Conservation (phyloP, 2,888 invertebrate genomes). For the Papilio elwesi region DNA sequence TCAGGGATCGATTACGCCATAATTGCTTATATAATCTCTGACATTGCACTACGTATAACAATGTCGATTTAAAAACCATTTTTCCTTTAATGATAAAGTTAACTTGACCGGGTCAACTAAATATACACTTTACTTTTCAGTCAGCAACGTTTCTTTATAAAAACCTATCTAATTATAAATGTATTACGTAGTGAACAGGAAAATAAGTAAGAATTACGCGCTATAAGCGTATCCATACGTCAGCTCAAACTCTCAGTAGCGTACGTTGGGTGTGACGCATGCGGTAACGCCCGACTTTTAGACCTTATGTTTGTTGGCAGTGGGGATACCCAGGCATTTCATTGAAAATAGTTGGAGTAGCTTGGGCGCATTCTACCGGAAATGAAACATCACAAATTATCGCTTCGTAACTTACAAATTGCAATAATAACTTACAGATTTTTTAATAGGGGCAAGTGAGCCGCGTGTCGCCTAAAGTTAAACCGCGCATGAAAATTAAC, state of each 20-base stretch:
- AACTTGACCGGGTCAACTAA: no score
- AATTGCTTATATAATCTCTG: no score
- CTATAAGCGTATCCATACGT: not conserved
- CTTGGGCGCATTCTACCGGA: not conserved
- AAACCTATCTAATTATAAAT: constrained; percentile 10
- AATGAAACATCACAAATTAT: not conserved
- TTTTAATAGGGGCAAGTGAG: no score
- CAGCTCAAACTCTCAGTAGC: constrained; percentile 11
- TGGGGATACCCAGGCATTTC: not conserved
- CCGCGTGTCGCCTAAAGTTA: no score
- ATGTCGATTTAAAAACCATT: no score
- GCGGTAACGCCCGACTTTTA: not conserved
- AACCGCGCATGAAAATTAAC: no score
- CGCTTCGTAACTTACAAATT: not conserved
- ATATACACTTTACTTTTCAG: no score
- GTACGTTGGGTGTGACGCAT: not conserved
- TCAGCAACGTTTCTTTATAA: no score
- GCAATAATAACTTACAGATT: no score
- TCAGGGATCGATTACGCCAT: no score
- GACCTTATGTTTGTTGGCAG: not conserved
- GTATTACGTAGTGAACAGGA: constrained; percentile 3
- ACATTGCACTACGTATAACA: no score
- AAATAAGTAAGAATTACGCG: not conserved
- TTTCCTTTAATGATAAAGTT: no score
- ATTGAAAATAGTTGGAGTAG: not conserved